Evolutionary conservation across 2,888 invertebrate genomes (phyloP).

Genomic region (Pristionchus japonicus): DNA sequence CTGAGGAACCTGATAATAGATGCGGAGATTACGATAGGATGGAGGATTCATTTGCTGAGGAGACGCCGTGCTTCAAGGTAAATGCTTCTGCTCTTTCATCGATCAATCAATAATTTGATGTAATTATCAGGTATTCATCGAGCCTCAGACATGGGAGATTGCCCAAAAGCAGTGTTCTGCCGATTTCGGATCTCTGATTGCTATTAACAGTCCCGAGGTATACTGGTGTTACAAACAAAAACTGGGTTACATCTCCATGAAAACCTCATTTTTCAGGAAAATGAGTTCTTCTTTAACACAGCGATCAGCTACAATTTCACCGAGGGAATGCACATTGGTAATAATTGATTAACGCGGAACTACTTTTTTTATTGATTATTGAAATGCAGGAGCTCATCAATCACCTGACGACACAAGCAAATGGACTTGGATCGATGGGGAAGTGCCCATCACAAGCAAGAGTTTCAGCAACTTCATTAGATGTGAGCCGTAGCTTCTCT

Average conservation of each 20-base stretch:
- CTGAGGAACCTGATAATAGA: background rate
- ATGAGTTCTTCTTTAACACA: background rate
- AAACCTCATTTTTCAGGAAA: background rate
- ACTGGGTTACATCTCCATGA: too few species aligned
- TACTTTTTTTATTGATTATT: too few species aligned
- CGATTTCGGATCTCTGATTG: too few species aligned
- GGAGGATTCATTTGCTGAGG: background rate
- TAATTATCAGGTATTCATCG: background rate
- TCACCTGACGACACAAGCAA: background rate
- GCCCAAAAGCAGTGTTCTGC: too few species aligned
- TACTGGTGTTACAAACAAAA: too few species aligned
- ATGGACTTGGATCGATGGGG: background rate
- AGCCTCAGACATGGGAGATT: too few species aligned
- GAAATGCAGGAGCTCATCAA: background rate
- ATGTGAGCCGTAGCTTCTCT: too few species aligned
- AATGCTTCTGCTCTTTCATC: too few species aligned
- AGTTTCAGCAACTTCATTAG: background rate
- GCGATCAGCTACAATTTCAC: background rate
- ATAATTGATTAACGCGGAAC: too few species aligned
- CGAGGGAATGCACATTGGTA: background rate
- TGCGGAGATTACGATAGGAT: background rate
- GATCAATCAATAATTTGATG: background rate
- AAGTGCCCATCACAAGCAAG: background rate
- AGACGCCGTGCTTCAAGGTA: background rate
- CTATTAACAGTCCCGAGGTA: too few species aligned